Conservation (phyloP, 2,113 vertebrate species). For the pig (Sus scrofa) region T2T-Sscrofa CM000818.6:27353001-27353500, state of each 20-base stretch:
- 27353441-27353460: not conserved
- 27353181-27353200: constrained; percentile 83
- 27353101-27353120: constrained; percentile 83
- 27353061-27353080: not conserved
- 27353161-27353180: constrained; percentile 81
- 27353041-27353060: not conserved
- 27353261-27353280: constrained; percentile 63
- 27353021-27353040: not conserved
- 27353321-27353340: constrained; percentile 52
- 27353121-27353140: too few relatives aligned
- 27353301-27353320: not conserved
- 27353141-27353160: constrained; percentile 83
- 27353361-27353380: not conserved
- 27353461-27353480: constrained; percentile 25
- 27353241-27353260: constrained; percentile 81
- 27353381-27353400: constrained; percentile 25
- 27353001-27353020: not conserved
- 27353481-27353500: not conserved
- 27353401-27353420: not conserved
- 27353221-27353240: constrained; percentile 87
- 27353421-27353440: not conserved
- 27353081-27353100: not conserved
- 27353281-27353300: constrained; percentile 84
- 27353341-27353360: not conserved
- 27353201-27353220: constrained; percentile 89